Base-by-base conservation (phyloP, 2,888 invertebrate species). In the Nowickia ferox region DNA sequence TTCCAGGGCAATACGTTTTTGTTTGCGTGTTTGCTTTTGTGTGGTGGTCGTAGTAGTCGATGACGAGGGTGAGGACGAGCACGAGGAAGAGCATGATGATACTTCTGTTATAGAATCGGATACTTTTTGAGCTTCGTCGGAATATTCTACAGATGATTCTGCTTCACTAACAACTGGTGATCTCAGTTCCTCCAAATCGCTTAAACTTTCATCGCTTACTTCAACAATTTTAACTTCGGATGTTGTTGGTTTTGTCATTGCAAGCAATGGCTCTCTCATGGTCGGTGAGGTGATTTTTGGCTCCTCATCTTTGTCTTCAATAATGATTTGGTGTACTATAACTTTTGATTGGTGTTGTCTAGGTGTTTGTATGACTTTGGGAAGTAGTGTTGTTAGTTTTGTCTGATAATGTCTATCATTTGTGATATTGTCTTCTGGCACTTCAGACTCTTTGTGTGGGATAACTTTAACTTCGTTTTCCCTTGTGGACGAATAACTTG, bases 111-210 rank as follows among this genome's bases (percentile, higher is more conserved):
- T 93, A 80, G 94, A 91, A 86, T 93, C 87, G 42, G 72, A 9
- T 87, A 74, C 44, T 30, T 59, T 93, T 91, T 88, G 88, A 9
- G 61, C 42, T 22, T 86, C 86, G 13, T 84, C 87, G 61, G 89
- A 89, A 30, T 89, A 87, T 81, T 91, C 90, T 69, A 90, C 87
- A 30, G 94, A 95, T 89, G 96, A 96, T 59, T 95, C 94, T 38
- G 94, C 95, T 91, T 96, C 96, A 53, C 94, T 94, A 15, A 96
- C 93, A 40, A 95, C 91, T 13, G 94, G 93, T 88, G 93, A 93
- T 88, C 92, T 93, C 78, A 86, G 44, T 68, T 94, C 94, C 76
- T 94, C 89, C 15, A 89, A 90, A 74, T 92, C 91, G 55, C 93
- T 90, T 5, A 91, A 92, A 42, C 91, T 92, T 57, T 89, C 90